Percentiles rank a stretch among this genome's conserved stretches.
phyloP scores from a whole-genome alignment of 1,140 invertebrate genomes.

The Procambarus virginalis region DNA sequence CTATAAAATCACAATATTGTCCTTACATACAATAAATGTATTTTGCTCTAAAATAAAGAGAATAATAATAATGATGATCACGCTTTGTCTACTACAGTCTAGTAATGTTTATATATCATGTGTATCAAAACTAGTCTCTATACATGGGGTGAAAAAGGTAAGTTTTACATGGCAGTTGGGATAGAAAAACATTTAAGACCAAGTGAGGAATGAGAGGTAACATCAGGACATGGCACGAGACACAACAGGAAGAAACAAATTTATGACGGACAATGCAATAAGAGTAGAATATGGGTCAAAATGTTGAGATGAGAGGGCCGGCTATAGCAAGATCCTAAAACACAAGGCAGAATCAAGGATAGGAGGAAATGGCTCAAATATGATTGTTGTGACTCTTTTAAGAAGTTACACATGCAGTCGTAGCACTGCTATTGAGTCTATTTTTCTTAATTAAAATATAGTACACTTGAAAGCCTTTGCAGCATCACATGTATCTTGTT shows the following conservation, averaged over 20 bases:
- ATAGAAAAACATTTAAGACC: background rate
- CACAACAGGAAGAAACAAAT: no score
- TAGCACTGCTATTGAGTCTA: background rate
- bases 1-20: conserved; percentile 49
- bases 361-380: background rate
- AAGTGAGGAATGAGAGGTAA: background rate
- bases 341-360: background rate
- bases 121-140: conserved; percentile 49
- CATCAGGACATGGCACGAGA: background rate
- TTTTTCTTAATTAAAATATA: no score
- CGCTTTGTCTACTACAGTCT: conserved; percentile 21
- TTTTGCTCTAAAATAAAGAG: conserved; percentile 29
- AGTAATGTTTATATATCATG: conserved; percentile 16
- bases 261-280: no score
- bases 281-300: no score
- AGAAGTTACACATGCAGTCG: background rate
- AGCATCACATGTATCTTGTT: no score
- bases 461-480: no score
- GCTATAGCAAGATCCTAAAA: background rate
- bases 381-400: background rate
- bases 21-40: conserved; percentile 41
- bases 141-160: conserved; percentile 28
- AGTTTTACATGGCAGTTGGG: conserved; percentile 14
- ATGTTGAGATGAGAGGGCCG: background rate
- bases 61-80: conserved; percentile 46